Evolutionary conservation across 2,888 invertebrate genomes (phyloP).

Genomic region (Eilema sororculum): DNA sequence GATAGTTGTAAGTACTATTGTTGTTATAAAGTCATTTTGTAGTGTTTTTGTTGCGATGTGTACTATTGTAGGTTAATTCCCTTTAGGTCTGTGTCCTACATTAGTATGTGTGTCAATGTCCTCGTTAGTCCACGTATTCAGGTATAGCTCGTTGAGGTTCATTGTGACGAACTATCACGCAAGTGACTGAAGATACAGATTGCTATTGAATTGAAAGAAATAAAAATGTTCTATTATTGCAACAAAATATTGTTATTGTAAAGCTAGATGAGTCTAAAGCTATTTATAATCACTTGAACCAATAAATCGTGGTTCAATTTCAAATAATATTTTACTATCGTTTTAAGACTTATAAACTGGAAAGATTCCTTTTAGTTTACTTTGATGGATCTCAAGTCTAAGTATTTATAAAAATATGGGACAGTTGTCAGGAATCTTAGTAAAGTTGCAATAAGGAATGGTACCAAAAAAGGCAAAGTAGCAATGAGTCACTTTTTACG

Average conservation of each 20-base stretch:
- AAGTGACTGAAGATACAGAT: constrained; percentile 33
- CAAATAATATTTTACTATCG: too few relatives aligned
- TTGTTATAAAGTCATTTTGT: constrained; percentile 40
- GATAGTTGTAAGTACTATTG: constrained; percentile 21
- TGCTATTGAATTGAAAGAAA: constrained; percentile 23
- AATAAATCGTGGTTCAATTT: not conserved
- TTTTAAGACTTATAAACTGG: too few relatives aligned
- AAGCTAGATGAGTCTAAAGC: not conserved
- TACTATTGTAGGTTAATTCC: constrained; percentile 50
- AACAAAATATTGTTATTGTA: not conserved
- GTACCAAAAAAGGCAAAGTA: too few relatives aligned
- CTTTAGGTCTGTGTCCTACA: constrained; percentile 47
- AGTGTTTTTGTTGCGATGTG: constrained; percentile 48
- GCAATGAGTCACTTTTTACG: too few relatives aligned
- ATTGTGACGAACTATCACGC: constrained; percentile 23
- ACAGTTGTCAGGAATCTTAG: too few relatives aligned
- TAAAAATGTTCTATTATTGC: constrained; percentile 17
- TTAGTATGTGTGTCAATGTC: constrained; percentile 41
- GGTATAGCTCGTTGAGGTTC: constrained; percentile 21
- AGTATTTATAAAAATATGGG: too few relatives aligned
- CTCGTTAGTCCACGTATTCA: constrained; percentile 44
- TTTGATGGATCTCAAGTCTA: too few relatives aligned
- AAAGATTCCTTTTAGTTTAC: too few relatives aligned
- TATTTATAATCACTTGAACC: not conserved
- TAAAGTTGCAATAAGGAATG: too few relatives aligned